These are phyloP conservation scores for Trichechus manatus DNA, from an alignment of 2,113 vertebrate genomes.

Conservation along the genomic window DNA sequence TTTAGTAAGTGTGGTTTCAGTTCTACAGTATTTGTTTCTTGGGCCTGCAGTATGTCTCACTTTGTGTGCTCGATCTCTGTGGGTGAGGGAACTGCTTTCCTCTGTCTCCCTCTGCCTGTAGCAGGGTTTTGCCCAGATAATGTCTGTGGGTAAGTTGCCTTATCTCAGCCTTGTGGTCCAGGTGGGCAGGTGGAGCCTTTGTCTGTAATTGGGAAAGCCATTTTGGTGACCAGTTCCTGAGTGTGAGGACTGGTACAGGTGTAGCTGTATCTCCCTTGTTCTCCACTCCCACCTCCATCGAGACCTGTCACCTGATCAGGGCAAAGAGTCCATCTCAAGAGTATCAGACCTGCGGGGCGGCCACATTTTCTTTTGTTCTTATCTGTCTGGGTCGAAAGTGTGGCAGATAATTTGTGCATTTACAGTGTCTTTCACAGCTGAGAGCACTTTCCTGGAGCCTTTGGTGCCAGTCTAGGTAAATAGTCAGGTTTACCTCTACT, in stretches of 20 bases:
- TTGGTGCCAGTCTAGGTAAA: not conserved
- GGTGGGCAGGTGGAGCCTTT: not conserved
- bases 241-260: not conserved
- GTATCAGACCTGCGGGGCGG: not conserved
- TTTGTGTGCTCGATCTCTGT: not conserved
- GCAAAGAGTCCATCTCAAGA: not conserved
- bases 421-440: not conserved
- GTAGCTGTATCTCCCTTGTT: not conserved
- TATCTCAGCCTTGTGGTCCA: not conserved
- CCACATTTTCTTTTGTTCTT: not conserved
- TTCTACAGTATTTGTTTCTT: too few relatives aligned
- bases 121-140: not conserved
- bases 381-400: not conserved
- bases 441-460: not conserved
- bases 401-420: not conserved
- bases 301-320: not conserved
- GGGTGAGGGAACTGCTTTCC: rapidly evolving
- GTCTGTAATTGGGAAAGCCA: not conserved
- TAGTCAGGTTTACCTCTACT: not conserved
- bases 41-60: too few relatives aligned
- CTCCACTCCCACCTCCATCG: not conserved
- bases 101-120: rapidly evolving
- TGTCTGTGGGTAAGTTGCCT: rapidly evolving
- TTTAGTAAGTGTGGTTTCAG: not conserved
- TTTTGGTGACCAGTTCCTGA: not conserved